Percentiles rank a stretch among this genome's conserved stretches.
Evolutionary conservation across 2,797 vertebrate species (phyloP).

Genomic region (Pantherophis alleghaniensis): DNA sequence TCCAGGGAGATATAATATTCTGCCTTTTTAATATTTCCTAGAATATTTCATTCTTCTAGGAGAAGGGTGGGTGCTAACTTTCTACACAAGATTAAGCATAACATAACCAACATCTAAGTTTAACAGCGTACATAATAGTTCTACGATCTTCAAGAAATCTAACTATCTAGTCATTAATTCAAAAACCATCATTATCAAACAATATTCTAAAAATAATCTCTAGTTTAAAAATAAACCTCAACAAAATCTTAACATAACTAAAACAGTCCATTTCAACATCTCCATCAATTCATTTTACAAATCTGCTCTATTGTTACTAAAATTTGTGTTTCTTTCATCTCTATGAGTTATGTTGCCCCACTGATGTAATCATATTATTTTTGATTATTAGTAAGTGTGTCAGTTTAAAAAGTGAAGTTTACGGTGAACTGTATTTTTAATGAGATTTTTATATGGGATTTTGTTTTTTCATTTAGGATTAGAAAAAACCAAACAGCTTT

Average conservation of each 20-base stretch:
- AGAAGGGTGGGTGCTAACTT: too few relatives aligned
- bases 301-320: neutral
- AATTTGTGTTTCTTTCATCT: neutral
- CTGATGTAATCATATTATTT: neutral
- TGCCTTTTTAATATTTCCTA: too few relatives aligned
- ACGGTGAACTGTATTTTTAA: neutral
- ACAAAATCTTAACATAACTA: neutral
- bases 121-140: neutral
- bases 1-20: too few relatives aligned
- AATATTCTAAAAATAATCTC: neutral
- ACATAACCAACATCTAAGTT: neutral
- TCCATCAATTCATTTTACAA: neutral
- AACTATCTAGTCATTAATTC: neutral
- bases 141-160: neutral
- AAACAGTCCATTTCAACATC: neutral
- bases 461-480: neutral
- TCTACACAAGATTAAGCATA: neutral
- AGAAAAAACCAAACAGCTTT: fast-evolving
- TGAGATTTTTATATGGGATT: neutral
- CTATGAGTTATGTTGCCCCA: neutral
- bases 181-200: neutral
- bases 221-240: neutral
- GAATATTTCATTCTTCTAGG: too few relatives aligned
- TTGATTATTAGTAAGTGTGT: neutral
- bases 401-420: neutral